A percentile compares a stretch with the other conserved stretches of the same genome.
phyloP scores from a whole-genome alignment of 64 coral and sea anemone genomes.

The Montipora sp. region DNA sequence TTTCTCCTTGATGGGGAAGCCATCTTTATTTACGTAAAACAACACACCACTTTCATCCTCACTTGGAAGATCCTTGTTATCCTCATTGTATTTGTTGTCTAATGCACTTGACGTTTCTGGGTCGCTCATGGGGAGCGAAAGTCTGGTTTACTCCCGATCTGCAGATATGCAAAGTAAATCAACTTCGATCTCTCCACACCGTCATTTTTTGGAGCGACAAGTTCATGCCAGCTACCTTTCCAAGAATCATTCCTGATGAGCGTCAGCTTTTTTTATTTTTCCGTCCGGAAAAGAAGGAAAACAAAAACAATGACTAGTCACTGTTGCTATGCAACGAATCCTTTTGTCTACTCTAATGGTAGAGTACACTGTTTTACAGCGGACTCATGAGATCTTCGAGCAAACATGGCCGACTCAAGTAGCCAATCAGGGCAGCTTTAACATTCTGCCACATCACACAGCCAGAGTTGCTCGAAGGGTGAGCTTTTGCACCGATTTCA shows the following conservation, averaged over 20 bases:
- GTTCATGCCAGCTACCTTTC: background rate
- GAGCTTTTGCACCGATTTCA: conserved; percentile 10
- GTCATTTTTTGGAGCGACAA: background rate
- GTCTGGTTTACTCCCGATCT: background rate
- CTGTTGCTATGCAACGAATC: conserved; percentile 25
- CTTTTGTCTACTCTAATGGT: background rate
- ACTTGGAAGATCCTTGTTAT: conserved; percentile 35
- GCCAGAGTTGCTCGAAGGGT: background rate
- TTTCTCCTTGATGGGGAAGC: conserved; percentile 83
- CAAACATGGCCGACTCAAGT: conserved; percentile 10
- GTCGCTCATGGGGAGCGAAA: background rate
- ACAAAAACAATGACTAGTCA: background rate
- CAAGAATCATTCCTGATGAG: background rate
- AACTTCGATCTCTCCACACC: background rate
- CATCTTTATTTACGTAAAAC: conserved; percentile 93
- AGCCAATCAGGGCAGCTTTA: conserved; percentile 44
- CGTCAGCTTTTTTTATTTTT: too few relatives aligned
- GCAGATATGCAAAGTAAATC: background rate
- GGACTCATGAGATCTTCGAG: background rate
- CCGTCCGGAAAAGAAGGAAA: too few relatives aligned
- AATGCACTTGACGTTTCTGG: background rate
- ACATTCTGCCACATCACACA: conserved; percentile 71
- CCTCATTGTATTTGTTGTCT: background rate
- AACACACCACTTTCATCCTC: conserved; percentile 63
- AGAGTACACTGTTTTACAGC: background rate